These are phyloP conservation scores for Intellagama lesueurii DNA, from an alignment of 2,797 vertebrate genomes.

Conservation along the genomic window DNA sequence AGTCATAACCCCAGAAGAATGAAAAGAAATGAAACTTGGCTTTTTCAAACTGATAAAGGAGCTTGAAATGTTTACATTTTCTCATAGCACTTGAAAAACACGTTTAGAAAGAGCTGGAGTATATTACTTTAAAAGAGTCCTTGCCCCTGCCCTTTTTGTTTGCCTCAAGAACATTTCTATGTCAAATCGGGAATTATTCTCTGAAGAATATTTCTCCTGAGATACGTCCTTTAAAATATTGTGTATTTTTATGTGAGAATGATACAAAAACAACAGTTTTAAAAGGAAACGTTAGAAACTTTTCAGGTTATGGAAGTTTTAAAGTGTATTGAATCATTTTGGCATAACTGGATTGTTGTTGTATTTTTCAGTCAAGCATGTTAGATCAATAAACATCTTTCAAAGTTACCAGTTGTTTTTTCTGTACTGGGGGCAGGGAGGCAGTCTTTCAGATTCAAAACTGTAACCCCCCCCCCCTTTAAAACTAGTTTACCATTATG, in stretches of 20 bases:
- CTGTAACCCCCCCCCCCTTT: background rate
- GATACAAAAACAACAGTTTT: constrained; percentile 73
- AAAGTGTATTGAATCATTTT: constrained; percentile 73
- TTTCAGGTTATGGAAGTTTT: constrained; percentile 67
- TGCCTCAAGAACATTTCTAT: constrained; percentile 67
- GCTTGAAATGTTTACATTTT: constrained; percentile 62
- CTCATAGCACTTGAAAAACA: constrained; percentile 48
- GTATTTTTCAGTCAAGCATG: constrained; percentile 83
- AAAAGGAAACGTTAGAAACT: constrained; percentile 71
- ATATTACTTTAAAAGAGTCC: constrained; percentile 26
- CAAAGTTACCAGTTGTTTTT: constrained; percentile 57
- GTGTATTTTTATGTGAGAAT: constrained; percentile 82
- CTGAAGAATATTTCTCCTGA: constrained; percentile 75
- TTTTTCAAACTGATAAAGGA: background rate
- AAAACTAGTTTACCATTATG: background rate
- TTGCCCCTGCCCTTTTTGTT: constrained; percentile 7
- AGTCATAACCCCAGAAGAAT: constrained; percentile 38
- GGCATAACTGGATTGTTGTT: constrained; percentile 78
- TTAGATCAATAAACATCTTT: constrained; percentile 80
- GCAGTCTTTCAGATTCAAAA: background rate
- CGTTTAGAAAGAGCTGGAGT: background rate
- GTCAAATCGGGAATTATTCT: constrained; percentile 68
- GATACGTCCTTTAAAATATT: constrained; percentile 73
- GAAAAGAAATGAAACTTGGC: background rate
- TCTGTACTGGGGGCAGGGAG: background rate